These are phyloP conservation scores for Philopotamus ludificatus DNA, from an alignment of 1,140 invertebrate species.

Conservation along the genomic window DNA sequence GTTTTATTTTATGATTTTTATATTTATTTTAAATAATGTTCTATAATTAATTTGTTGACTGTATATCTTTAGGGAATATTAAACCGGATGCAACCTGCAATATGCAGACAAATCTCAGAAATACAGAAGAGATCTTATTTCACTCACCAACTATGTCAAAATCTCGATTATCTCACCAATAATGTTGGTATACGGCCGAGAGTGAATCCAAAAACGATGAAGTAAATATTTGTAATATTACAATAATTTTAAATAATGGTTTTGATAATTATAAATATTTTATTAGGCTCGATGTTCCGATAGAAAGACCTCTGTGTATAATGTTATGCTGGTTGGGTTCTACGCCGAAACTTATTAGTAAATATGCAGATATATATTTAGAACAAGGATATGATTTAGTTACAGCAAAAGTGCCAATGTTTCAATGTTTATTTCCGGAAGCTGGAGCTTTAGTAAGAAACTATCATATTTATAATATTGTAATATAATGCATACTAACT, in stretches of 20 bases:
- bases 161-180: background rate
- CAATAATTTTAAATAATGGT: background rate
- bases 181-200: background rate
- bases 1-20: background rate
- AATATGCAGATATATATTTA: constrained; percentile 14
- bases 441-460: background rate
- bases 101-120: background rate
- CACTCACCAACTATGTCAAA: background rate
- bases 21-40: background rate
- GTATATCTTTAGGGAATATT: background rate
- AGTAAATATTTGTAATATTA: constrained; percentile 1
- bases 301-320: constrained; percentile 8
- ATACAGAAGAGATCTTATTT: background rate
- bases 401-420: background rate
- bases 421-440: background rate
- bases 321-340: constrained; percentile 23
- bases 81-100: background rate
- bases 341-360: constrained; percentile 15
- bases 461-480: background rate
- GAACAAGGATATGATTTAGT: constrained; percentile 15
- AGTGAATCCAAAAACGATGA: constrained; percentile 9
- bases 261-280: background rate
- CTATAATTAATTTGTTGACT: too few species aligned
- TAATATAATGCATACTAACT: background rate
- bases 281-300: constrained; percentile 5